These are phyloP conservation scores for Mylabris phalerata DNA, from an alignment of 1,140 invertebrate species.

Conservation along the genomic window DNA sequence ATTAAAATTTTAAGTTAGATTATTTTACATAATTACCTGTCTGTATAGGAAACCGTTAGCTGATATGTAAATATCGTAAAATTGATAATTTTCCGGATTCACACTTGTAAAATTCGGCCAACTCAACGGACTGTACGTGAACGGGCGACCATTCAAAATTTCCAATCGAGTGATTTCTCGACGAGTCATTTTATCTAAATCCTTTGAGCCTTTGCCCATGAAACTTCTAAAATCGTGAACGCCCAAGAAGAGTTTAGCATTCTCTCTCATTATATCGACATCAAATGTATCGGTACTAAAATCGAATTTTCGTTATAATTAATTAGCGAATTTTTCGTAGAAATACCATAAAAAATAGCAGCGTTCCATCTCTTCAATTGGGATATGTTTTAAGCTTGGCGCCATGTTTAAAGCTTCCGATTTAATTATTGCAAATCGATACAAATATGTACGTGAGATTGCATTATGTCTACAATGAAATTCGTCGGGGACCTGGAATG, in stretches of 20 bases:
- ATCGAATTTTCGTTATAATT: constrained; percentile 19
- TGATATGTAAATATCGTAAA: constrained; percentile 55
- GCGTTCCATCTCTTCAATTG: constrained; percentile 50
- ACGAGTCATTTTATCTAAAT: constrained; percentile 38
- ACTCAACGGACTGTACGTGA: constrained; percentile 28
- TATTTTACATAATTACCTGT: constrained; percentile 47
- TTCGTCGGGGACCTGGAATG: constrained; percentile 48
- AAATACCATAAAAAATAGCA: constrained; percentile 45
- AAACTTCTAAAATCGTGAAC: constrained; percentile 66
- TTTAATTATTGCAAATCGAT: constrained; percentile 50
- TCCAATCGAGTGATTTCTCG: constrained; percentile 46
- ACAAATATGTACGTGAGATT: constrained; percentile 58
- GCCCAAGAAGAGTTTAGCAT: constrained; percentile 51
- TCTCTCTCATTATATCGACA: constrained; percentile 49
- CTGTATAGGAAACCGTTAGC: constrained; percentile 64
- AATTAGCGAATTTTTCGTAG: not conserved
- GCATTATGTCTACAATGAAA: constrained; percentile 56
- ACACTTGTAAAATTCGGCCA: constrained; percentile 28
- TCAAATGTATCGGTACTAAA: constrained; percentile 51
- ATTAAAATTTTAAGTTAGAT: too few species aligned
- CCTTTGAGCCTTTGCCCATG: constrained; percentile 41
- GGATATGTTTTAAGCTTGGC: constrained; percentile 35
- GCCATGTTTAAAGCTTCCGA: constrained; percentile 21
- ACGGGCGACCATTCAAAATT: constrained; percentile 31
- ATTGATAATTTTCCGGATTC: constrained; percentile 44